Base-by-base conservation (phyloP, 2,888 invertebrate genomes). In the Anodontia alba region DNA sequence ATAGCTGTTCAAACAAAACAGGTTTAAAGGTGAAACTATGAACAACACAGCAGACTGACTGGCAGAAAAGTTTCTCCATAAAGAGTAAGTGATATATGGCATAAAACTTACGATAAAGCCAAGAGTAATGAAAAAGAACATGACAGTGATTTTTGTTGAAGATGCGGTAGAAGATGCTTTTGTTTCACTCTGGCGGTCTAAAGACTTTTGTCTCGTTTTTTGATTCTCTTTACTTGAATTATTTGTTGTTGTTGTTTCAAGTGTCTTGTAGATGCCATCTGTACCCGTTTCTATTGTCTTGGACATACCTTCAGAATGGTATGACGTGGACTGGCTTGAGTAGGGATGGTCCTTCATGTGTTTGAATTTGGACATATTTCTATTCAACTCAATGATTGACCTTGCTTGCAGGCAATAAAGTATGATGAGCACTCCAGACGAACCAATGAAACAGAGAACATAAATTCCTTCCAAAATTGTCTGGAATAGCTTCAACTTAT, bases 1-100 rank as follows among this genome's bases (percentile, higher is more conserved):
- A 33, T 62, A 62, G 33, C 62, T 62, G 20, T 62, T 62, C 5
- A 62, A 33, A 62, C 62, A 62, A 33, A 62, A 62, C 33, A 62
- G 1, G n/a, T 62, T 62, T 5, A 62, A 33, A 1, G 62, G 62
- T 1, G 62, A 20, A 12, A 23, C 62, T 62, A 33, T 31, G 17
- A 62, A 33, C 33, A 33, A 26, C 7, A 62, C 29, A 1, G 26
- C 62, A 2, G 62, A 23, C 20, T 12, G 5, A 2, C 29, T 23
- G 31, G 62, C 33, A 33, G 33, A 10, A 20, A 62, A 62, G 10
- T 31, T 62, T 20, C 62, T 62, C 62, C 62, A 62, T 20, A 62
- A 3, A 33, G 62, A 62, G 17, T 62, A 62, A 33, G 62, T 33
- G 5, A 62, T 10, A 33, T 62, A 62, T 20, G 62, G 62, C 33